phyloP scores from a whole-genome alignment of 1,140 invertebrate genomes.

The Bombus sylvicola region DNA sequence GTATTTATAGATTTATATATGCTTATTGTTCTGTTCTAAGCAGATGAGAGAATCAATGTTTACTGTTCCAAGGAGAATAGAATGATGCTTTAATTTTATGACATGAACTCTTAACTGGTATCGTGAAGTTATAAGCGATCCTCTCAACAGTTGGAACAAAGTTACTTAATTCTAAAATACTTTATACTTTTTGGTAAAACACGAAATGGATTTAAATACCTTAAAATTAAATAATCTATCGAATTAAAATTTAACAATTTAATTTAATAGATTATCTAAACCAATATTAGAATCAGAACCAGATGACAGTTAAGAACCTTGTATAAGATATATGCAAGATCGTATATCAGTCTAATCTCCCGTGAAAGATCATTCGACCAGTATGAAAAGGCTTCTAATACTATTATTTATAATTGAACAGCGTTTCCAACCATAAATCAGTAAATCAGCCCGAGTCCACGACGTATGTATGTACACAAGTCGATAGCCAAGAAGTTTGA shows the following conservation, averaged over 20 bases:
- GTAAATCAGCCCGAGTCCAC: neutral
- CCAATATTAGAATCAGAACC: neutral
- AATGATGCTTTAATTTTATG: neutral
- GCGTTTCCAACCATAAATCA: neutral
- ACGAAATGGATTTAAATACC: no score
- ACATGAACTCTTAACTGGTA: neutral
- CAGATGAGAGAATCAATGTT: neutral
- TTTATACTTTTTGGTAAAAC: no score
- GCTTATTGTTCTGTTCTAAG: neutral
- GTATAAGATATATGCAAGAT: neutral
- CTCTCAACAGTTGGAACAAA: neutral
- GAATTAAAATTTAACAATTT: neutral
- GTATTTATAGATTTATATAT: neutral
- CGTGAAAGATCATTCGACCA: neutral
- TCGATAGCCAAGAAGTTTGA: neutral
- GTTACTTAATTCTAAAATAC: neutral
- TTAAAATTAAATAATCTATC: neutral
- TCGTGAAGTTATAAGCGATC: neutral
- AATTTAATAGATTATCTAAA: neutral
- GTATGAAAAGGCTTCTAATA: neutral
- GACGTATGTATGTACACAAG: neutral
- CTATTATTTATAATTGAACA: neutral
- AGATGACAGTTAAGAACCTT: neutral
- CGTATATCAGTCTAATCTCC: neutral
- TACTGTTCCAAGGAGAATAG: neutral